Evolutionary conservation across 2,113 vertebrate species (phyloP).

Genomic region (Gobiocypris rarus): DNA sequence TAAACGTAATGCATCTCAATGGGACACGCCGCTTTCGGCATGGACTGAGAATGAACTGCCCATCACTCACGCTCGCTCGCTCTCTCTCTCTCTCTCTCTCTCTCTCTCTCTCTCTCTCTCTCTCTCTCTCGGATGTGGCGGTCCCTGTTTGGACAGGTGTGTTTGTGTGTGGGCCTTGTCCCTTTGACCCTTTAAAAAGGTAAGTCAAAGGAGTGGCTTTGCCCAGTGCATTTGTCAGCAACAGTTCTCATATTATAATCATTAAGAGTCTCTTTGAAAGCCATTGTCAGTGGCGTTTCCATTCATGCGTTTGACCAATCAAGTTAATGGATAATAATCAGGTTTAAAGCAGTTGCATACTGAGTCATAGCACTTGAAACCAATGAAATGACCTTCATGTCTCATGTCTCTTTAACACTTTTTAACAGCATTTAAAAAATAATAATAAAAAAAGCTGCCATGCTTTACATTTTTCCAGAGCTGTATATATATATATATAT

Average conservation of each 20-base stretch:
- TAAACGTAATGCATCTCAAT: constrained; percentile 16
- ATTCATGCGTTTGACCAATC: constrained; percentile 48
- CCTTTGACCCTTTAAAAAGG: constrained; percentile 49
- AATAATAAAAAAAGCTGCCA: no score
- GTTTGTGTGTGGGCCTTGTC: constrained; percentile 57
- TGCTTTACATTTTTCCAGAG: no score
- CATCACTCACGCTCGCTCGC: constrained; percentile 58
- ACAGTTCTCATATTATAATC: constrained; percentile 45
- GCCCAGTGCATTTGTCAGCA: constrained; percentile 49
- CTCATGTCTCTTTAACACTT: no score
- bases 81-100: no score
- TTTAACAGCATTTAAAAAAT: not conserved
- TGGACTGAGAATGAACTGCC: constrained; percentile 59
- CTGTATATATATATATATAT: no score
- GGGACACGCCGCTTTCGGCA: not conserved
- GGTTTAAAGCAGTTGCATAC: constrained; percentile 2
- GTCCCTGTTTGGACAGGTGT: constrained; percentile 75
- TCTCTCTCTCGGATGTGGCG: constrained; percentile 36
- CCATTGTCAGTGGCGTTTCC: constrained; percentile 41
- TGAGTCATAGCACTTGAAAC: not conserved
- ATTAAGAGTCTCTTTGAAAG: constrained; percentile 50
- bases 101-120: no score
- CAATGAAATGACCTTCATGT: not conserved
- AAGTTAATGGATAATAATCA: constrained; percentile 53
- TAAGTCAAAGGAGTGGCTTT: constrained; percentile 51